Evolutionary conservation across 2,113 vertebrate species (phyloP).

Genomic region (Bubalus kerabau): DNA sequence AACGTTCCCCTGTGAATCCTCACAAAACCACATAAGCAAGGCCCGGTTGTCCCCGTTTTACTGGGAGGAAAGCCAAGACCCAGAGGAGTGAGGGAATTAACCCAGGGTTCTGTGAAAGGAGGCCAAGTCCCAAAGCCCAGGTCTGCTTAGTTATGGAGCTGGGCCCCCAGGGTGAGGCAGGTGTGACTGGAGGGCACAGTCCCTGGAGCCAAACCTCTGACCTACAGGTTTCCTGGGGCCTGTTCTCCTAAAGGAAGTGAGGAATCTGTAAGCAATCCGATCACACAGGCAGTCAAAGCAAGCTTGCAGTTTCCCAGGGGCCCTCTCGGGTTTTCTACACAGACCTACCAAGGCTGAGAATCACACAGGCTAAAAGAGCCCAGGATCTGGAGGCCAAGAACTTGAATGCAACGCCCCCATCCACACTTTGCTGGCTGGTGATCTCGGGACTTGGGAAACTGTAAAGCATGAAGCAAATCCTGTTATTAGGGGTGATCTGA

Average conservation of each 20-base stretch:
- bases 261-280: not conserved
- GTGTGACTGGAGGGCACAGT: not conserved
- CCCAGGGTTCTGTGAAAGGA: not conserved
- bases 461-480: not conserved
- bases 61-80: not conserved
- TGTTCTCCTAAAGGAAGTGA: not conserved
- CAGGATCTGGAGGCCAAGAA: not conserved
- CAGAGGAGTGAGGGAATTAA: not conserved
- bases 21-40: not conserved
- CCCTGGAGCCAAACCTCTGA: not conserved
- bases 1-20: not conserved
- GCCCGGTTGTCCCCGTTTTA: not conserved
- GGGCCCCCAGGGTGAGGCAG: not conserved
- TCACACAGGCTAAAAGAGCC: not conserved
- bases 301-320: not conserved
- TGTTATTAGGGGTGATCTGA: not conserved
- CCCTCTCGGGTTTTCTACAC: not conserved
- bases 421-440: not conserved
- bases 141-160: not conserved
- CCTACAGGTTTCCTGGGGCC: not conserved
- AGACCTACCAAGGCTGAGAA: not conserved
- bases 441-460: not conserved
- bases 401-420: not conserved
- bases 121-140: not conserved
- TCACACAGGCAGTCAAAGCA: not conserved